phyloP scores from a whole-genome alignment of 2,113 vertebrate genomes.

The Rhynchomys soricoides region DNA sequence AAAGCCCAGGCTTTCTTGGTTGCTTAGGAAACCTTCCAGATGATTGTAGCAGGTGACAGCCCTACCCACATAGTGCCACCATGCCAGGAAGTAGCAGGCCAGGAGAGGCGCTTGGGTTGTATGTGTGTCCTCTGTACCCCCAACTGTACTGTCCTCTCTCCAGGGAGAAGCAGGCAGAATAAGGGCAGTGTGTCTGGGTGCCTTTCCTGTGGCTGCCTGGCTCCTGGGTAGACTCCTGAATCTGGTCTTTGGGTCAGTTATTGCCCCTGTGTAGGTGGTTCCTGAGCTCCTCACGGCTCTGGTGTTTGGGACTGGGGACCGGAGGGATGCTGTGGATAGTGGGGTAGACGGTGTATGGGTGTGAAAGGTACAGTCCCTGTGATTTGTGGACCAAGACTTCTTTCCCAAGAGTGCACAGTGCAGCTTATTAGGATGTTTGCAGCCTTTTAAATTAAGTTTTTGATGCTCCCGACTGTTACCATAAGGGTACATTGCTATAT shows the following conservation, averaged over 20 bases:
- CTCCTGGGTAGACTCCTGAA: background rate
- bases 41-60: background rate
- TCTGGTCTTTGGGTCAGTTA: background rate
- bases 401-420: background rate
- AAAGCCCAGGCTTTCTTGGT: background rate
- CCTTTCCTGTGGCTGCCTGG: background rate
- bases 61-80: background rate
- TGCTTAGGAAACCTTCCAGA: background rate
- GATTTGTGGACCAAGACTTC: background rate
- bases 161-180: background rate
- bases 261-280: background rate
- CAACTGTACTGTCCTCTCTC: background rate
- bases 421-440: background rate
- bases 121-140: background rate
- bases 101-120: background rate
- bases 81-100: background rate
- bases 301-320: background rate
- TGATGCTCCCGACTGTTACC: background rate
- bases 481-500: background rate
- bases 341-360: background rate
- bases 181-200: fast-evolving
- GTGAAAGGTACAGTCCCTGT: background rate
- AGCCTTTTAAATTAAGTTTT: background rate
- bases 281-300: background rate
- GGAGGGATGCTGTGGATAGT: background rate